Evolutionary conservation across 2,797 vertebrate genomes (phyloP).

Genomic region (Melanotaenia maccullochi): DNA sequence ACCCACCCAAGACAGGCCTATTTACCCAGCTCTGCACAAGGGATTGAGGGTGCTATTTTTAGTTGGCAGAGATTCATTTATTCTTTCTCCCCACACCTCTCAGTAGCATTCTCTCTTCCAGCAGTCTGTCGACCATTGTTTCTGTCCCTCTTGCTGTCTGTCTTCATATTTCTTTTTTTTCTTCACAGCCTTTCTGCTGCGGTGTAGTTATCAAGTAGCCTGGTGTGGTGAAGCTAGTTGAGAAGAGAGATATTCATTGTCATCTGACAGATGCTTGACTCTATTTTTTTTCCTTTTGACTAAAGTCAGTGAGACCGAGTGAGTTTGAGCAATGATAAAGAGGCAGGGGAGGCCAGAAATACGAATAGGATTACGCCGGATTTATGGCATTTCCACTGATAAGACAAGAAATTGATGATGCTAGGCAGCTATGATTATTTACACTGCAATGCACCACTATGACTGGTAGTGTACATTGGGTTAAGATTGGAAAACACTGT

Average conservation of each 20-base stretch:
- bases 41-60: slow-evolving; percentile 77
- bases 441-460: slow-evolving; percentile 38
- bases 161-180: slow-evolving; percentile 35
- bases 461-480: no score
- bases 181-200: slow-evolving; percentile 35
- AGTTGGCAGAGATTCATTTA: slow-evolving; percentile 72
- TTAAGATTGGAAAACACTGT: no score
- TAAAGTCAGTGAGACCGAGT: slow-evolving; percentile 17
- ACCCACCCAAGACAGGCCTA: slow-evolving; percentile 73
- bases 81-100: slow-evolving; percentile 43
- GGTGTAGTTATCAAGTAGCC: slow-evolving; percentile 43
- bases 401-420: slow-evolving; percentile 20
- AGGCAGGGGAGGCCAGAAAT: slow-evolving; percentile 24
- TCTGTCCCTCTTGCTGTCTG: slow-evolving; percentile 18
- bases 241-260: slow-evolving; percentile 42
- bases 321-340: slow-evolving; percentile 38
- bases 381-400: slow-evolving; percentile 36
- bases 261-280: slow-evolving; percentile 39
- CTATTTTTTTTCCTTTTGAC: slow-evolving; percentile 24
- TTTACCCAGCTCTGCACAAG: slow-evolving; percentile 72
- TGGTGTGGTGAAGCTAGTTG: slow-evolving; percentile 16
- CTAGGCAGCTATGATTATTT: slow-evolving; percentile 21
- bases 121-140: slow-evolving; percentile 49
- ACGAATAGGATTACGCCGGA: slow-evolving; percentile 45
- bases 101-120: slow-evolving; percentile 53